Percentiles rank a stretch among this genome's conserved stretches.
phyloP scores from a whole-genome alignment of 2,888 invertebrate species.

The Nomada flava region DNA sequence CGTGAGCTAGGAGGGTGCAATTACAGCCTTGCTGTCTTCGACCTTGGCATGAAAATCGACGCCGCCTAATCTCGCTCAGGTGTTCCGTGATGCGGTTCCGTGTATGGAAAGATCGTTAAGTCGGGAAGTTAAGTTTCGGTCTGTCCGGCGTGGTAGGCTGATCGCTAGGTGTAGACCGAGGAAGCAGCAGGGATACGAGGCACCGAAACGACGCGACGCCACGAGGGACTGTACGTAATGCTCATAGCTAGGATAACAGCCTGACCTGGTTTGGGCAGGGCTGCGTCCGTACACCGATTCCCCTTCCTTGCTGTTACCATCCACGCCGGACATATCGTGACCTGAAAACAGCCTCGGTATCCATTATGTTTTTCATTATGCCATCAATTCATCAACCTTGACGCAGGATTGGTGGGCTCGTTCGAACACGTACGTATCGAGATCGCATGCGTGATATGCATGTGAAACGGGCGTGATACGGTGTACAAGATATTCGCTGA shows the following conservation, averaged over 20 bases:
- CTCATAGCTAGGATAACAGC: conserved; percentile 92
- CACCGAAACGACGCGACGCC: conserved; percentile 84
- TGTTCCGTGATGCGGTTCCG: conserved; percentile 7
- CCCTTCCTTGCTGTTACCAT: conserved; percentile 93
- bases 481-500: neutral
- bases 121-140: conserved; percentile 68
- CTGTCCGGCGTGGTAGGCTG: conserved; percentile 75
- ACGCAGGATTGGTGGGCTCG: conserved; percentile 49
- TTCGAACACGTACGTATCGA: neutral
- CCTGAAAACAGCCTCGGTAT: conserved; percentile 85
- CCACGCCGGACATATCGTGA: conserved; percentile 96
- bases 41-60: conserved; percentile 6
- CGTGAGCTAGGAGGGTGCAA: conserved; percentile 81
- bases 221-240: conserved; percentile 86
- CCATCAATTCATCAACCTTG: conserved; percentile 62
- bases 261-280: conserved; percentile 90
- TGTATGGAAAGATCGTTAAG: conserved; percentile 16
- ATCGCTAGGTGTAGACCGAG: conserved; percentile 78
- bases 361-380: conserved; percentile 54
- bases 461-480: neutral
- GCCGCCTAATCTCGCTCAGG: conserved; percentile 5
- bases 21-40: conserved; percentile 9
- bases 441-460: neutral
- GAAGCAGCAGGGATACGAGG: conserved; percentile 83
- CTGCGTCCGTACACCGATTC: conserved; percentile 87